Evolutionary conservation across 2,113 vertebrate genomes (phyloP).

Genomic region (Labrus mixtus): DNA sequence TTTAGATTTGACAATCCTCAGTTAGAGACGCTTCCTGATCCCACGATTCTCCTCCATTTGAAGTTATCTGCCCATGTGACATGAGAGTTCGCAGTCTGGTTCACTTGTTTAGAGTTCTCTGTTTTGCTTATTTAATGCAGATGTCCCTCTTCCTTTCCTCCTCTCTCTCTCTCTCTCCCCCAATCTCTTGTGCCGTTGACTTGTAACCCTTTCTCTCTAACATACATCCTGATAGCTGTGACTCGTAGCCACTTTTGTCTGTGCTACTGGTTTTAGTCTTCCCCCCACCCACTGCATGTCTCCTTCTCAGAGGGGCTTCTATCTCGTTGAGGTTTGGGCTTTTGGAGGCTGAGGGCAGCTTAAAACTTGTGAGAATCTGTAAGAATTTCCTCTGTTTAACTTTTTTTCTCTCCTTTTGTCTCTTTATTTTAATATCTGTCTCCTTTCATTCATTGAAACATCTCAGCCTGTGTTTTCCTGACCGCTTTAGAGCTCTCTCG

Average conservation of each 20-base stretch:
- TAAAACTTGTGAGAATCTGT: neutral
- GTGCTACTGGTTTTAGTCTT: conserved; percentile 23
- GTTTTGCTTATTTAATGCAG: conserved; percentile 2
- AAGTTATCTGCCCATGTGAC: conserved; percentile 5
- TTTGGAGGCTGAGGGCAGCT: neutral
- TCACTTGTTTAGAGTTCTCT: neutral
- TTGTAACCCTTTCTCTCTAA: conserved; percentile 8
- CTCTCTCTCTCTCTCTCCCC: conserved; percentile 4
- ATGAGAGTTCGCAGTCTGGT: too few relatives aligned
- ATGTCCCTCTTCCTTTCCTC: neutral
- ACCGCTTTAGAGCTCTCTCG: conserved; percentile 5
- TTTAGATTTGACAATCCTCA: neutral
- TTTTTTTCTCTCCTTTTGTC: neutral
- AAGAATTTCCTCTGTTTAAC: neutral
- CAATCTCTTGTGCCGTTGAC: neutral
- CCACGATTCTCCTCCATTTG: conserved; percentile 6
- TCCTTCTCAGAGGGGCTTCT: neutral
- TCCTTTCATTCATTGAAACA: conserved; percentile 21
- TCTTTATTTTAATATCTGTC: too few relatives aligned
- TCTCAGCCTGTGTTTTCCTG: conserved; percentile 17
- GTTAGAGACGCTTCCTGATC: neutral
- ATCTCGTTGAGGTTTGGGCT: conserved; percentile 19
- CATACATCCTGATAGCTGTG: conserved; percentile 12
- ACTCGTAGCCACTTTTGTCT: conserved; percentile 17
- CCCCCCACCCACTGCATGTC: conserved; percentile 27